Conservation (phyloP, 2,113 vertebrate genomes). For the Guaruba guarouba region DNA sequence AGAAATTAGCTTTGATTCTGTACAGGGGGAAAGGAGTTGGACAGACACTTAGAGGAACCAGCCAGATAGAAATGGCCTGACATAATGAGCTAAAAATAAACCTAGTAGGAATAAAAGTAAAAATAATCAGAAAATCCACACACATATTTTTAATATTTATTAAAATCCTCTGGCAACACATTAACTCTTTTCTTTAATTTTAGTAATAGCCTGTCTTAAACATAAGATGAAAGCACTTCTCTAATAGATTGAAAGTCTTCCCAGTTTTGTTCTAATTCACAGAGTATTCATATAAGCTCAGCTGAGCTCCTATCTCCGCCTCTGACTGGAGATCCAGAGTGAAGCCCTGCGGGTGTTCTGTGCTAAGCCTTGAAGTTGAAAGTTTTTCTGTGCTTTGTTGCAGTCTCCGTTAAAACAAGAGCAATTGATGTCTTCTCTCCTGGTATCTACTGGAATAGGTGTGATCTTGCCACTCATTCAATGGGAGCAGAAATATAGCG, state of each 20-base stretch:
- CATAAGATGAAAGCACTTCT: neutral
- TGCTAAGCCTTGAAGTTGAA: neutral
- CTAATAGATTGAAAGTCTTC: neutral
- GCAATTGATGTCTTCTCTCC: neutral
- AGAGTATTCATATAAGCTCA: neutral
- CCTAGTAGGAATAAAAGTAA: neutral
- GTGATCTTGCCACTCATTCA: neutral
- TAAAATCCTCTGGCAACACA: neutral
- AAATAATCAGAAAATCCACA: constrained; percentile 9
- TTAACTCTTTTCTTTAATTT: neutral
- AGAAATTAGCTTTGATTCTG: neutral
- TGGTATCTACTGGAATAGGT: neutral
- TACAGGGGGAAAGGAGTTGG: neutral
- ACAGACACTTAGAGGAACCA: neutral
- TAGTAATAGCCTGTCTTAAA: neutral
- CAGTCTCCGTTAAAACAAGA: neutral
- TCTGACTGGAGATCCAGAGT: neutral
- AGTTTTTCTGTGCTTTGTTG: neutral
- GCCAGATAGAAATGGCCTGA: neutral
- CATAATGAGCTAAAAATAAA: constrained; percentile 25
- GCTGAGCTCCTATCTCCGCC: neutral
- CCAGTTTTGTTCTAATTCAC: neutral
- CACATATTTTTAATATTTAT: neutral
- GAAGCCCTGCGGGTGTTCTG: neutral
- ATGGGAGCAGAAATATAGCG: neutral